Evolutionary conservation across 2,113 vertebrate genomes (phyloP), one percentile per base, ranked within the genome.

Genomic region (Pogonocichla stellata): DNA sequence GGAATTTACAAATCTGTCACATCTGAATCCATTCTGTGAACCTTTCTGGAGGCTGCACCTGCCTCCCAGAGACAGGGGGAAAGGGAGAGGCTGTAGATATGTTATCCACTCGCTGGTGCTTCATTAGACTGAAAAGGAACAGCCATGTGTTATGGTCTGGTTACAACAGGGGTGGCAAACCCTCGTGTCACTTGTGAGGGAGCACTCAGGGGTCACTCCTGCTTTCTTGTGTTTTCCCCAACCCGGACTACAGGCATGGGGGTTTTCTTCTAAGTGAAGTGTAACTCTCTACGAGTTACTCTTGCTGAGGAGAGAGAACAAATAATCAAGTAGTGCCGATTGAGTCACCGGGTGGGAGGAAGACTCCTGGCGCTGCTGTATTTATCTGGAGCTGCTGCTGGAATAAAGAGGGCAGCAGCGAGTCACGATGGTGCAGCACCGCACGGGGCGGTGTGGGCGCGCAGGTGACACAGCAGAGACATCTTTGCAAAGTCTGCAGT

Each of bases 401-500:
- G 70, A 73, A 19, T 38, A 24, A 42, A 90, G 93, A 93, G 93
- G 67, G 92, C 94, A 95, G 94, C 88, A 96, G 91, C 5, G 81
- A 91, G 81, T 70, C 71, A 8, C 0, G 8, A 4, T 48, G 2
- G 0, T 3, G 66, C 18, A 3, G 56, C 18, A 19, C 3, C 6
- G 0, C 61, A 7, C 0, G 4, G 38, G 38, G 2, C 17, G 33
- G 34, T 24, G 12, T 6, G 53, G 40, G 4, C 12, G 33, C 2
- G 50, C 56, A 48, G 70, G 79, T 65, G 81, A 28, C 16, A 4
- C 23, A 2, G 43, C 74, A 69, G 12, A 31, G 23, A 16, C 3
- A 2, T 17, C 45, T 38, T 31, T 2, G 31, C 14, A 6, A 42
- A 53, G 45, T 1, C 57, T 29, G 7, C 10, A 31, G 17, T 2